Percentiles rank a stretch among this genome's conserved stretches.
phyloP scores from a whole-genome alignment of 2,797 vertebrate genomes.

The Staurois parvus region DNA sequence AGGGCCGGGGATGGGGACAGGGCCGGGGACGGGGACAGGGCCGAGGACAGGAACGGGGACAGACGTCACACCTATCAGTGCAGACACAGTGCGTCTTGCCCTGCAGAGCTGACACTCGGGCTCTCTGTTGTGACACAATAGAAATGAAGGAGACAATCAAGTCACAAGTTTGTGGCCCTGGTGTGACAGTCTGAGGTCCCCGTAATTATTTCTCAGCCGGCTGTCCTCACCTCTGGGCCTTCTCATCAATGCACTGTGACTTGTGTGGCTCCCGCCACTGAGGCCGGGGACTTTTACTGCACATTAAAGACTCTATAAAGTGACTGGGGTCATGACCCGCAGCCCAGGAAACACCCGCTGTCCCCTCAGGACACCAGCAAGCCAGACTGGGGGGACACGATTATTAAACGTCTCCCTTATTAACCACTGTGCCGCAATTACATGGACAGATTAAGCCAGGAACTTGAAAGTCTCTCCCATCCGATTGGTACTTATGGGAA shows the following conservation, averaged over 20 bases:
- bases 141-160: neutral
- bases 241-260: neutral
- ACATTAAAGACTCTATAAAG: slow-evolving; percentile 7
- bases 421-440: neutral
- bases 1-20: too few relatives aligned
- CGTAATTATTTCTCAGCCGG: neutral
- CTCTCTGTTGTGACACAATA: neutral
- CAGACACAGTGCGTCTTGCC: neutral
- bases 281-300: neutral
- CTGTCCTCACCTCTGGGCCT: slow-evolving; percentile 3
- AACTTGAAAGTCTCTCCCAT: neutral
- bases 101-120: slow-evolving; percentile 12
- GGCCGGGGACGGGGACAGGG: too few relatives aligned
- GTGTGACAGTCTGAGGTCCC: neutral
- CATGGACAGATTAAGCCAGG: neutral
- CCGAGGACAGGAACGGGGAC: too few relatives aligned
- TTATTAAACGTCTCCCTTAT: neutral
- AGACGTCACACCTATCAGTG: neutral
- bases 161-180: neutral
- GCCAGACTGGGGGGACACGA: neutral
- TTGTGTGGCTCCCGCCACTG: neutral
- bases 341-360: neutral
- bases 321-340: neutral
- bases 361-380: neutral
- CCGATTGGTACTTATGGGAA: too few relatives aligned